Percentiles rank a stretch among this genome's conserved stretches.
phyloP scores from a whole-genome alignment of 2,797 vertebrate genomes.

The Sorex maritimensis region DNA sequence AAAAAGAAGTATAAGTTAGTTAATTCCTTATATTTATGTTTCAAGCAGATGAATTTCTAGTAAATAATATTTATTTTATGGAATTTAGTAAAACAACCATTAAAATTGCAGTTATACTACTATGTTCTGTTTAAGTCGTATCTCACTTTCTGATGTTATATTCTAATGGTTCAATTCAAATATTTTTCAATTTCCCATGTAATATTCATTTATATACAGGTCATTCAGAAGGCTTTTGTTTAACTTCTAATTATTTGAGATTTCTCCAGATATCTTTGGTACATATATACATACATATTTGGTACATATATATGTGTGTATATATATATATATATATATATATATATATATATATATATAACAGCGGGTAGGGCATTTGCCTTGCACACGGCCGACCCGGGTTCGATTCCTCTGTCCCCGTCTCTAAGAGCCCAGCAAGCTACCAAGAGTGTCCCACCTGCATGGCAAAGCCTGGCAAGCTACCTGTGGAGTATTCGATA shows the following conservation, averaged over 20 bases:
- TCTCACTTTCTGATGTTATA: background rate
- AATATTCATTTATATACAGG: background rate
- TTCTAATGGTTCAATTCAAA: slow-evolving; percentile 42
- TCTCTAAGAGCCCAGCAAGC: too few species aligned
- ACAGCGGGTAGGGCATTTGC: too few species aligned
- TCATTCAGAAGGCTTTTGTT: slow-evolving; percentile 26
- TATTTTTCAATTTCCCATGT: background rate
- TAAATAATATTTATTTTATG: slow-evolving; percentile 10
- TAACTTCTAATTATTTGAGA: slow-evolving; percentile 6
- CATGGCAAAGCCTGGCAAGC: too few species aligned
- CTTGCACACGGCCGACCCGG: too few species aligned
- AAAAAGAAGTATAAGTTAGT: background rate
- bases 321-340: too few species aligned
- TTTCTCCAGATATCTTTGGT: background rate
- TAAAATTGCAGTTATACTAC: slow-evolving; percentile 27
- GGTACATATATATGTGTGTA: too few species aligned
- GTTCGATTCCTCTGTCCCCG: too few species aligned
- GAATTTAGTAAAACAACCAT: background rate
- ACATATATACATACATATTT: too few species aligned
- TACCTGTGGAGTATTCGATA: too few species aligned
- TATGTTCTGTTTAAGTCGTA: background rate
- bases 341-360: too few species aligned
- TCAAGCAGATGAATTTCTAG: background rate
- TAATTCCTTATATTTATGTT: background rate
- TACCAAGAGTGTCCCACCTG: too few species aligned